A percentile compares a stretch with the other conserved stretches of the same genome.
Evolutionary conservation across 2,888 invertebrate genomes (phyloP).

Genomic region (Malthinus flaveolus): DNA sequence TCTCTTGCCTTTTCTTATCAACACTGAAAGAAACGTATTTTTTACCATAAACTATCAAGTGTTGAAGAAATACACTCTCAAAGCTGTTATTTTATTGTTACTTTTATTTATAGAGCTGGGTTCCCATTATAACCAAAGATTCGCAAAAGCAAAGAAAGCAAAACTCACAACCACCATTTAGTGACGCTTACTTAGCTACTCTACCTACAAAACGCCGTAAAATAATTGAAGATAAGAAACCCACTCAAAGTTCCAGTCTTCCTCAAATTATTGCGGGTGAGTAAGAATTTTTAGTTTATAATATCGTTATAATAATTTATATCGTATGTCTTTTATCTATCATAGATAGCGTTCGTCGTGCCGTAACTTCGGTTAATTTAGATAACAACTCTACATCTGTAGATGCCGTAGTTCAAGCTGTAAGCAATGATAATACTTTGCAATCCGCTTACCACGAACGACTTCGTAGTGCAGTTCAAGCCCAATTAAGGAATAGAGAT

Average conservation of each 20-base stretch:
- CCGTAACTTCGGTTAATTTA: conserved; percentile 54
- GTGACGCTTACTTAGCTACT: conserved; percentile 88
- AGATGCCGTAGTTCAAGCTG: conserved; percentile 57
- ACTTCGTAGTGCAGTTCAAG: conserved; percentile 55
- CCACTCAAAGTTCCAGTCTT: conserved; percentile 50
- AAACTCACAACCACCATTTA: conserved; percentile 65
- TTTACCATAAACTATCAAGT: no score
- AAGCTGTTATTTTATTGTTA: conserved; percentile 6
- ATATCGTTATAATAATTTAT: conserved; percentile 34
- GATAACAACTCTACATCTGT: conserved; percentile 56
- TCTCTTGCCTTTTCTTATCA: no score
- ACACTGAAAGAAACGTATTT: no score
- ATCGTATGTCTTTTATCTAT: conserved; percentile 17
- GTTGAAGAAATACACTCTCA: not conserved
- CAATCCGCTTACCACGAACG: conserved; percentile 60
- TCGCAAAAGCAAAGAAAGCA: conserved; percentile 70
- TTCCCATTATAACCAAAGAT: conserved; percentile 85
- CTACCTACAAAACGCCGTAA: conserved; percentile 90
- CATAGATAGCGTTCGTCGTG: conserved; percentile 52
- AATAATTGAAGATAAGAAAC: conserved; percentile 59
- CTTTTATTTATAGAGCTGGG: conserved; percentile 69
- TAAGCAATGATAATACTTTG: conserved; percentile 56
- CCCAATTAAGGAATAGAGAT: conserved; percentile 56
- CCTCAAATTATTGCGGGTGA: conserved; percentile 53
- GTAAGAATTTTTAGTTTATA: conserved; percentile 24